Percentiles rank a stretch among this genome's conserved stretches.
phyloP scores from a whole-genome alignment of 2,797 vertebrate genomes.

The Danio jaintianensis region DNA sequence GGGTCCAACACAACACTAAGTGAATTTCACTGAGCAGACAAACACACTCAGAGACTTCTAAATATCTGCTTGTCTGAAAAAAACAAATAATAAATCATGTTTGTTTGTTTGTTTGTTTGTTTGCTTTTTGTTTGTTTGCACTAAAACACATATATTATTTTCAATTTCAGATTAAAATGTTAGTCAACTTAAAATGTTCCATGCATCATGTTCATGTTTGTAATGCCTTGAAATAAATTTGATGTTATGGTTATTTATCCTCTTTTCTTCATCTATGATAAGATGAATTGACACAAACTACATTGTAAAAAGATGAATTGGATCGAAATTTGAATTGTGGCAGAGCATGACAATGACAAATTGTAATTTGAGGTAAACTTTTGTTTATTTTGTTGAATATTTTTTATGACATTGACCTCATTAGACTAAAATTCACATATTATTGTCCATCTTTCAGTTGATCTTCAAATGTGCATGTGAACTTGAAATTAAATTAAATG shows the following conservation, averaged over 20 bases:
- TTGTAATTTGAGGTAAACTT: not conserved
- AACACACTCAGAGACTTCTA: not conserved
- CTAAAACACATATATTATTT: not conserved
- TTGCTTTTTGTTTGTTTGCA: too few species aligned
- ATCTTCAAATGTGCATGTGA: not conserved
- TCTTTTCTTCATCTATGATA: too few species aligned
- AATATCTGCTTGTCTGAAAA: not conserved
- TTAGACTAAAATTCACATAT: not conserved
- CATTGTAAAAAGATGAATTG: too few species aligned
- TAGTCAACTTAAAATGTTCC: too few species aligned
- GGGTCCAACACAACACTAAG: not conserved
- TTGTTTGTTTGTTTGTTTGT: too few species aligned
- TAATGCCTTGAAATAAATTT: too few species aligned
- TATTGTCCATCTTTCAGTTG: not conserved
- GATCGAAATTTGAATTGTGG: too few species aligned
- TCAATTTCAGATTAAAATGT: not conserved
- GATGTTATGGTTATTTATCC: too few species aligned
- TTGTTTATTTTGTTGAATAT: not conserved
- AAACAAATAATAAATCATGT: not conserved
- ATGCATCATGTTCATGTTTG: too few species aligned
- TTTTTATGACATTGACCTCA: not conserved
- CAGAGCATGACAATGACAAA: not conserved
- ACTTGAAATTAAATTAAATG: slow-evolving; percentile 15
- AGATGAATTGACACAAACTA: too few species aligned
- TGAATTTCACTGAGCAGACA: not conserved